Conservation (phyloP, 2,888 invertebrate species). For the Nineta flava region DNA sequence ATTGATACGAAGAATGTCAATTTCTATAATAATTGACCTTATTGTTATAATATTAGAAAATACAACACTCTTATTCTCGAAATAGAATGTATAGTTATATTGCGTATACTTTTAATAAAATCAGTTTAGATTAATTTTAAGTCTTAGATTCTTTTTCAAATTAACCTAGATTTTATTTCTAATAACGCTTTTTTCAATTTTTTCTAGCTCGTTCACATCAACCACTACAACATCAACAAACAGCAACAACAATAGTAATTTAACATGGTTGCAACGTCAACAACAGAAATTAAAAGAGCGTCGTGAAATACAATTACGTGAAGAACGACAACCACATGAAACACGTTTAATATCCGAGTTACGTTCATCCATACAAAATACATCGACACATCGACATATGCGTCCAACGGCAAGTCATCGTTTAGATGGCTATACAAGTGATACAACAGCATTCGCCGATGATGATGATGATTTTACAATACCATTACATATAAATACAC, state of each 20-base stretch:
- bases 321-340: conserved; percentile 56
- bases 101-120: too few species aligned
- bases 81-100: too few species aligned
- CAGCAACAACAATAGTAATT: conserved; percentile 22
- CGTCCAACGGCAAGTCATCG: conserved; percentile 31
- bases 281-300: conserved; percentile 66
- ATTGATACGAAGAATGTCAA: too few species aligned
- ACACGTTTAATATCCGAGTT: conserved; percentile 41
- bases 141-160: too few species aligned
- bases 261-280: conserved; percentile 70
- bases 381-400: conserved; percentile 17
- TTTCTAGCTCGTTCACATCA: conserved; percentile 28
- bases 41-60: too few species aligned
- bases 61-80: too few species aligned
- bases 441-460: conserved; percentile 62
- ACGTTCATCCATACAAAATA: conserved; percentile 18
- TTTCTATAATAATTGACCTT: too few species aligned
- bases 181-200: too few species aligned
- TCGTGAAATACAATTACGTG: conserved; percentile 54
- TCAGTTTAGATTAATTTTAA: too few species aligned
- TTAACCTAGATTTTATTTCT: too few species aligned
- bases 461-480: conserved; percentile 55
- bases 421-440: conserved; percentile 62
- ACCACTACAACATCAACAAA: conserved; percentile 21
- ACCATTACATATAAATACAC: conserved; percentile 51